A percentile compares a stretch with the other conserved stretches of the same genome.
Conservation (phyloP, 2,797 vertebrate species). For the Darevskia mixta region DNA sequence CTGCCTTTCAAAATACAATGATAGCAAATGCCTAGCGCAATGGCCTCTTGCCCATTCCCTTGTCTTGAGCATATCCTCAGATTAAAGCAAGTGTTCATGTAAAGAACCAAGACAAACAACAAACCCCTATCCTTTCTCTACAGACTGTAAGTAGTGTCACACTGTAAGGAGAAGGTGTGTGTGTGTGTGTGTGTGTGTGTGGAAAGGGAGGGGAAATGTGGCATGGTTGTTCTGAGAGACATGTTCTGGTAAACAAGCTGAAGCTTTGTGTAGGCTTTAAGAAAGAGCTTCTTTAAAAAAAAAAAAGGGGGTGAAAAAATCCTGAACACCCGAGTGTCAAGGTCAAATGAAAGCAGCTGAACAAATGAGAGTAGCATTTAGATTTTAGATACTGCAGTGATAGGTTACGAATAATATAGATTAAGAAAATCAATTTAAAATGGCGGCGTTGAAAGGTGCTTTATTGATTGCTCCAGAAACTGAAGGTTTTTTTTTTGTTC, state of each 20-base stretch:
- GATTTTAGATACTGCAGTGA: constrained; percentile 47
- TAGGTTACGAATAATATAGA: constrained; percentile 36
- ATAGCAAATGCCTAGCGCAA: not conserved
- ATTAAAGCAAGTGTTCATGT: not conserved
- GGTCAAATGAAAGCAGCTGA: constrained; percentile 33
- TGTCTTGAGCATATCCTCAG: not conserved
- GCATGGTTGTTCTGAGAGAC: constrained; percentile 9
- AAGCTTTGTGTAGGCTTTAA: constrained; percentile 26
- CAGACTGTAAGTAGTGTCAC: not conserved
- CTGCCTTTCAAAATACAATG: not conserved
- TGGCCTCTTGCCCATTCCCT: not conserved
- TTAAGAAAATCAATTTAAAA: constrained; percentile 39
- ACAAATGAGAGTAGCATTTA: constrained; percentile 39
- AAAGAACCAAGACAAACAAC: not conserved
- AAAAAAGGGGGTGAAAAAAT: constrained; percentile 3
- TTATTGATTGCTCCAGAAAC: constrained; percentile 11
- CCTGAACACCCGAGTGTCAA: constrained; percentile 8
- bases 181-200: too few species aligned
- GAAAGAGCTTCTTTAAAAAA: constrained; percentile 21
- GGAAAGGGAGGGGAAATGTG: not conserved
- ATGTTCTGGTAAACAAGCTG: constrained; percentile 25
- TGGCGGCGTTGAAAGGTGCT: constrained; percentile 35
- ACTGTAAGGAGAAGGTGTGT: not conserved
- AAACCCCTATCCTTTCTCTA: not conserved
- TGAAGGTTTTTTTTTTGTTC: not conserved